These are phyloP conservation scores for Rhimphoctona megacephalus DNA, from an alignment of 2,888 invertebrate genomes.

Conservation along the genomic window DNA sequence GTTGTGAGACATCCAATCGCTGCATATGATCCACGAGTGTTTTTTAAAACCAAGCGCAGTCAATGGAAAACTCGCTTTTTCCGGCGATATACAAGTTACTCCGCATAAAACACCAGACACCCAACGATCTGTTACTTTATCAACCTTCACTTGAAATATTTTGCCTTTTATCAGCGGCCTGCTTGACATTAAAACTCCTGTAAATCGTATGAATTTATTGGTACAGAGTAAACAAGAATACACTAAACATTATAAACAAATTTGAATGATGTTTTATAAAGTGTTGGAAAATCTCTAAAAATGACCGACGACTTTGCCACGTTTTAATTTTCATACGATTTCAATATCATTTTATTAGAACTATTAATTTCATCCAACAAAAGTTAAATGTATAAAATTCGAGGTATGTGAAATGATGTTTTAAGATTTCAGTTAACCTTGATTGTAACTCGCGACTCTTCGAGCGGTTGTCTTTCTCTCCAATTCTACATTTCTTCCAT, in stretches of 20 bases:
- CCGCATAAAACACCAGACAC: slow-evolving; percentile 92
- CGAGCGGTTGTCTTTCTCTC: slow-evolving; percentile 89
- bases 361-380: not conserved
- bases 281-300: no score
- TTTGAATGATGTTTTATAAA: not conserved
- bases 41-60: slow-evolving; percentile 92
- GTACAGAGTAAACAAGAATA: not conserved
- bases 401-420: not conserved
- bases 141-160: slow-evolving; percentile 87
- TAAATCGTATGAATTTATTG: slow-evolving; percentile 56
- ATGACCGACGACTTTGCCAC: no score
- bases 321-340: not conserved
- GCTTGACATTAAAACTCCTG: slow-evolving; percentile 86
- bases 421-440: slow-evolving; percentile 87
- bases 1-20: slow-evolving; percentile 93
- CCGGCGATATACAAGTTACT: slow-evolving; percentile 91
- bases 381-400: not conserved
- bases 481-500: slow-evolving; percentile 93
- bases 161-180: slow-evolving; percentile 82
- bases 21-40: slow-evolving; percentile 93
- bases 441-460: slow-evolving; percentile 93
- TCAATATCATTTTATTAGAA: not conserved
- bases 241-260: not conserved
- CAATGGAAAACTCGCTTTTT: slow-evolving; percentile 88
- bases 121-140: slow-evolving; percentile 91